Conservation (phyloP, 2,888 invertebrate species). For the Pimpla rufipes region DNA sequence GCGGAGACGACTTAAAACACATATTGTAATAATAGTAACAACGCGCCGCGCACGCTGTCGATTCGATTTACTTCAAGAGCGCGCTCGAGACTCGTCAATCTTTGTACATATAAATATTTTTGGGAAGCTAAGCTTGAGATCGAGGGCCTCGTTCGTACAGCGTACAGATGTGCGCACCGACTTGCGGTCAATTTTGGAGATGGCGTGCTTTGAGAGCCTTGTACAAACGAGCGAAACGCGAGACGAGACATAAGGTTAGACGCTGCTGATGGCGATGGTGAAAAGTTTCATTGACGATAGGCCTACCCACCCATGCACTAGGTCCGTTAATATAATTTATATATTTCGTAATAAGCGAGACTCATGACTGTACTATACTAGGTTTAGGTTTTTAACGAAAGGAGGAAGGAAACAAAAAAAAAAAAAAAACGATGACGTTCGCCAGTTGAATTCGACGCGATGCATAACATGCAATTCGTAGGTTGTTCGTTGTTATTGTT, state of each 20-base stretch:
- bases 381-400: conserved; percentile 71
- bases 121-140: conserved; percentile 36
- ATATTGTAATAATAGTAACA: neutral
- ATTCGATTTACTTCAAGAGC: neutral
- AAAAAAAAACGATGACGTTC: conserved; percentile 26
- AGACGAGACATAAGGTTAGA: conserved; percentile 5
- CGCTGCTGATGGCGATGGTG: neutral
- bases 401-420: conserved; percentile 47
- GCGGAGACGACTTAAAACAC: conserved; percentile 8
- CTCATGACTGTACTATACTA: conserved; percentile 83
- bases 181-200: neutral
- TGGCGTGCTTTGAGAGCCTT: conserved; percentile 16
- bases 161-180: neutral
- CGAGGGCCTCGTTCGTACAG: conserved; percentile 40
- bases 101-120: conserved; percentile 61
- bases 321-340: conserved; percentile 79
- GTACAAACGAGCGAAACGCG: conserved; percentile 16
- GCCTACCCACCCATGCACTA: conserved; percentile 67
- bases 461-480: conserved; percentile 50
- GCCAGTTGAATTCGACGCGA: conserved; percentile 52
- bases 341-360: conserved; percentile 79
- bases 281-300: conserved; percentile 33
- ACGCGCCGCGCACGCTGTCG: conserved; percentile 12
- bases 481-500: conserved; percentile 66
- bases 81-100: conserved; percentile 45